Conservation (phyloP, 2,113 vertebrate species). For the Capreolus pygargus region DNA sequence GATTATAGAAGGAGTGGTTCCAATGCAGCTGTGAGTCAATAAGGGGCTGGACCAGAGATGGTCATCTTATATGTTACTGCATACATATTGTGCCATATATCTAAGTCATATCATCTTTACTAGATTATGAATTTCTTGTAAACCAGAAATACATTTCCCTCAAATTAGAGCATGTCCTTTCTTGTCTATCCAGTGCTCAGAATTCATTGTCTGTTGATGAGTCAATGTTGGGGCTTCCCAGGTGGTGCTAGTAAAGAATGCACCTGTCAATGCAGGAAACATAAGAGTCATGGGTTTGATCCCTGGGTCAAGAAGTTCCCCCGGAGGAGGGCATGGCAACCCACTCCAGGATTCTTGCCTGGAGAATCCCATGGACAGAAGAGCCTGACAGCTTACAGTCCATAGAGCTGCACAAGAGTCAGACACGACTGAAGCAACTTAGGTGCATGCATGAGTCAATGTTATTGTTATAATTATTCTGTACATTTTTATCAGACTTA, state of each 20-base stretch:
- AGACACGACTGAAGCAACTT: neutral
- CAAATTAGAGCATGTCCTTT: neutral
- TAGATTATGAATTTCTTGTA: neutral
- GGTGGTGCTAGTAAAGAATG: neutral
- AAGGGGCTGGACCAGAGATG: neutral
- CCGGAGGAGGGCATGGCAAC: neutral
- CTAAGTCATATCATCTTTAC: neutral
- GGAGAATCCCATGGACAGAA: neutral
- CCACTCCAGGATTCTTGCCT: neutral
- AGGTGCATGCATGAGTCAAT: neutral
- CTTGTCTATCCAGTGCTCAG: neutral
- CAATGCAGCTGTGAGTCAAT: neutral
- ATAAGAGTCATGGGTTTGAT: neutral
- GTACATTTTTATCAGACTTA: neutral
- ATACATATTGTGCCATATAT: neutral
- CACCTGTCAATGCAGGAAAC: neutral
- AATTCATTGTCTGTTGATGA: neutral
- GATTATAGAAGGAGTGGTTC: neutral
- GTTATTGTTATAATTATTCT: neutral
- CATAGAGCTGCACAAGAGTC: neutral
- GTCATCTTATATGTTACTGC: neutral
- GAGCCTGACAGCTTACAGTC: neutral
- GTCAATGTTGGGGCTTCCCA: neutral
- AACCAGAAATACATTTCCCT: neutral
- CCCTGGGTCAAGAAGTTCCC: neutral